Evolutionary conservation across 2,888 invertebrate genomes (phyloP).

Genomic region (Fissipunctia ypsillon): DNA sequence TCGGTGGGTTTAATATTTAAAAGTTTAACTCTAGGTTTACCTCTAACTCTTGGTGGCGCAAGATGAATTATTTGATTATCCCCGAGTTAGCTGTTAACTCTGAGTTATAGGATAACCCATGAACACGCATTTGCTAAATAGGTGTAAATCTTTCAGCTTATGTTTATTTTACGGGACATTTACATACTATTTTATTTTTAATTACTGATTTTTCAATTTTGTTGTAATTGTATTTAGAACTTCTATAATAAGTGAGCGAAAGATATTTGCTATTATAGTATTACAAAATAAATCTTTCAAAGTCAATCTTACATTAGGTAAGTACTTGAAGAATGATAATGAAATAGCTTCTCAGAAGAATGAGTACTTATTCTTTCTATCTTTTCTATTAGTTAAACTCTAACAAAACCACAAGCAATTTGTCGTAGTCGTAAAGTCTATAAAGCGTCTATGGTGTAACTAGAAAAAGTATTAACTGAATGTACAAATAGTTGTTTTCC

Average conservation of each 20-base stretch:
- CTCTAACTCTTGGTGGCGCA: too few species aligned
- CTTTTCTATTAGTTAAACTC: slow-evolving; percentile 3
- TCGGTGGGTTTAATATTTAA: too few species aligned
- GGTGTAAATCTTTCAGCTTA: background rate
- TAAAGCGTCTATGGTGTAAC: slow-evolving; percentile 1
- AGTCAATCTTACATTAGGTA: background rate
- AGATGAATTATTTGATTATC: too few species aligned
- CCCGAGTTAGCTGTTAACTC: too few species aligned
- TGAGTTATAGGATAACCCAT: too few species aligned
- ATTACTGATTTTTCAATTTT: background rate
- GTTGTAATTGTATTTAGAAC: background rate
- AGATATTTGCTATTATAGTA: background rate
- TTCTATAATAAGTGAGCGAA: background rate
- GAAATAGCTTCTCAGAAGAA: slow-evolving; percentile 24
- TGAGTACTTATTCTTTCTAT: background rate
- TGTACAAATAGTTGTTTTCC: slow-evolving; percentile 10
- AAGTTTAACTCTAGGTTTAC: too few species aligned
- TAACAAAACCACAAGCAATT: slow-evolving; percentile 53
- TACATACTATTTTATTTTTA: background rate
- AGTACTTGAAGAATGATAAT: background rate
- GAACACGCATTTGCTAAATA: too few species aligned
- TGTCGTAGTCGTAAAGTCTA: slow-evolving; percentile 54
- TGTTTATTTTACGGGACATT: background rate
- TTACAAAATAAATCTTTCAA: background rate
- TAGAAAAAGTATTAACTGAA: slow-evolving; percentile 9